phyloP scores from a whole-genome alignment of 2,797 vertebrate species.

The Enteromius fasciolatus region DNA sequence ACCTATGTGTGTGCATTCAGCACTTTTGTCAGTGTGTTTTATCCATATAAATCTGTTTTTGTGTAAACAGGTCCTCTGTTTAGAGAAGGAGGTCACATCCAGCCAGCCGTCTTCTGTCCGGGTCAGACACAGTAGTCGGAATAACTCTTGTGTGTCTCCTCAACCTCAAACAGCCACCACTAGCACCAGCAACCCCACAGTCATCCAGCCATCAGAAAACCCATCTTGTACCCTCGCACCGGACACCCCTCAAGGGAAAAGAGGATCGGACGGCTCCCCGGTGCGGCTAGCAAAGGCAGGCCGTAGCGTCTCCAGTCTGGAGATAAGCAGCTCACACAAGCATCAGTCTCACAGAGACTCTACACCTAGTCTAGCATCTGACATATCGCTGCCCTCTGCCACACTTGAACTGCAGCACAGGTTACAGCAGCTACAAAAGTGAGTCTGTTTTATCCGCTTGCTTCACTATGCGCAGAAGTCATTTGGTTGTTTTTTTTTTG shows the following conservation, averaged over 20 bases:
- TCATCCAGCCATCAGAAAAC: conserved; percentile 52
- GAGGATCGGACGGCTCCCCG: conserved; percentile 69
- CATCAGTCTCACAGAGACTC: conserved; percentile 86
- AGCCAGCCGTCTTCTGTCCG: conserved; percentile 87
- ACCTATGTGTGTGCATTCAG: neutral
- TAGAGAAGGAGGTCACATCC: conserved; percentile 84
- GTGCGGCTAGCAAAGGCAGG: conserved; percentile 68
- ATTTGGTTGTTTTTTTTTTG: neutral
- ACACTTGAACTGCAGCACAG: conserved; percentile 90
- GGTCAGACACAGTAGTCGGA: conserved; percentile 84
- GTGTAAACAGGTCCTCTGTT: conserved; percentile 82
- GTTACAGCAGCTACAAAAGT: conserved; percentile 94
- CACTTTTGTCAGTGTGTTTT: neutral
- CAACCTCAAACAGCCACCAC: conserved; percentile 64
- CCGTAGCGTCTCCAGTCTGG: conserved; percentile 80
- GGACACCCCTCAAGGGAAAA: conserved; percentile 60
- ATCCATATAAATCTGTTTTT: neutral
- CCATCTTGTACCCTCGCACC: conserved; percentile 66
- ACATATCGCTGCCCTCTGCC: conserved; percentile 90
- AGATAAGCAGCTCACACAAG: conserved; percentile 81
- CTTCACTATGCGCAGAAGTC: neutral
- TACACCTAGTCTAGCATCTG: conserved; percentile 93
- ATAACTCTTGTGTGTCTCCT: conserved; percentile 65
- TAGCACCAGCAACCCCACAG: conserved; percentile 62
- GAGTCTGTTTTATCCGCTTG: conserved; percentile 50